These are phyloP conservation scores for Thamnophis elegans DNA, from an alignment of 2,797 vertebrate species.

Conservation along the genomic window DNA sequence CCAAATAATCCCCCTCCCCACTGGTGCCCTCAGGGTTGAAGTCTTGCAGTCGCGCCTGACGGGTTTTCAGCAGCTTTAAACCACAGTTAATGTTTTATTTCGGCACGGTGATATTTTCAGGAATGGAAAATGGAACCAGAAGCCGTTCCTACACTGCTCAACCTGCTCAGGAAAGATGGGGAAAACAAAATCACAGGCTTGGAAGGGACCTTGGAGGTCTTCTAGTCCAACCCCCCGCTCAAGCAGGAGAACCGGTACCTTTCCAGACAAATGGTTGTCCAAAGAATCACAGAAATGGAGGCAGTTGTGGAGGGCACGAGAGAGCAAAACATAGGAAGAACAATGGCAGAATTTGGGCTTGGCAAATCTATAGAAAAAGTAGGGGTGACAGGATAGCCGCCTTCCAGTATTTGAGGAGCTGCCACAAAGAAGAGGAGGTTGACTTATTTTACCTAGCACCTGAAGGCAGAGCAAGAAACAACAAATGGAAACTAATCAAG, in stretches of 20 bases:
- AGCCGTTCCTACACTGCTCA: accelerated
- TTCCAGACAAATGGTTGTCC: not conserved
- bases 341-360: too few species aligned
- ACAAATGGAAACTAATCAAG: too few species aligned
- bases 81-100: not conserved
- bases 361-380: too few species aligned
- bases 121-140: not conserved
- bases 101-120: not conserved
- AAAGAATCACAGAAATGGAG: not conserved
- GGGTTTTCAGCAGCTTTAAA: not conserved
- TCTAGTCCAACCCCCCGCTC: not conserved
- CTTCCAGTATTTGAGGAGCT: too few species aligned
- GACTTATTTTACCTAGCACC: too few species aligned
- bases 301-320: too few species aligned
- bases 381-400: too few species aligned
- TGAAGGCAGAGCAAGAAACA: too few species aligned
- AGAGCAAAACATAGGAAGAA: too few species aligned
- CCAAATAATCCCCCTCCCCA: not conserved
- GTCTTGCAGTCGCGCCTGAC: not conserved
- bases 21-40: not conserved
- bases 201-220: not conserved
- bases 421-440: too few species aligned
- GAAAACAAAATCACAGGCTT: not conserved
- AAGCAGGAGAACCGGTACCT: not conserved
- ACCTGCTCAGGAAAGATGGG: too few species aligned